phyloP scores from a whole-genome alignment of 1,140 invertebrate species.

The Lordiphosa stackelbergi region DNA sequence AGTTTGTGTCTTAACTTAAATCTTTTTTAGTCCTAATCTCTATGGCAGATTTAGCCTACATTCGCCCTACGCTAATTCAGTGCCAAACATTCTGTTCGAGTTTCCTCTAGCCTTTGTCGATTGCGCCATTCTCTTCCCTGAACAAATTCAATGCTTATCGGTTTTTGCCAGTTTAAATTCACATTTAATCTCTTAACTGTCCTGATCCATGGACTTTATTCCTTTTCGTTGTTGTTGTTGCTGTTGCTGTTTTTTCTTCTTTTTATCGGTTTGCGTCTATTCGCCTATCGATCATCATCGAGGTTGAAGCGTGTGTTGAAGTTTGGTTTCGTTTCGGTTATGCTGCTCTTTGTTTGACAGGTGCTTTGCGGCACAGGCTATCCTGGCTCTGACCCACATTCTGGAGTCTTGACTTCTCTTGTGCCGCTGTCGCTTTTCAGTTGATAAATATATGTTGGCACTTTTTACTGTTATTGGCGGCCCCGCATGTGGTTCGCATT shows the following conservation, averaged over 20 bases:
- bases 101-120: too few species aligned
- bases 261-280: constrained; percentile 50
- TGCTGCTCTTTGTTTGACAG: constrained; percentile 49
- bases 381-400: constrained; percentile 44
- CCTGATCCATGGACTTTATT: constrained; percentile 30
- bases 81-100: constrained; percentile 13
- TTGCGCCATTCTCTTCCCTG: constrained; percentile 1
- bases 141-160: constrained; percentile 45
- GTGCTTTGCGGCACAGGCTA: constrained; percentile 3
- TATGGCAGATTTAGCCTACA: background rate
- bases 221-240: constrained; percentile 24
- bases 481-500: constrained; percentile 50
- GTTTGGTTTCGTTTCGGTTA: constrained; percentile 45
- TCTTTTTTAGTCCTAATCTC: too few species aligned
- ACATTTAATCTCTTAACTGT: constrained; percentile 43
- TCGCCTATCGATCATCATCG: constrained; percentile 56
- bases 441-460: constrained; percentile 57
- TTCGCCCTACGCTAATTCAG: constrained; percentile 24
- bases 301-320: constrained; percentile 53
- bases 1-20: too few species aligned
- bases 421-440: constrained; percentile 35
- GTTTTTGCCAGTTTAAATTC: constrained; percentile 42
- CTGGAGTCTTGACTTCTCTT: constrained; percentile 29
- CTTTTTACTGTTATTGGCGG: constrained; percentile 55
- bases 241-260: constrained; percentile 10